Evolutionary conservation across 2,113 vertebrate genomes (phyloP).

Genomic region (Dipodomys ordii): DNA sequence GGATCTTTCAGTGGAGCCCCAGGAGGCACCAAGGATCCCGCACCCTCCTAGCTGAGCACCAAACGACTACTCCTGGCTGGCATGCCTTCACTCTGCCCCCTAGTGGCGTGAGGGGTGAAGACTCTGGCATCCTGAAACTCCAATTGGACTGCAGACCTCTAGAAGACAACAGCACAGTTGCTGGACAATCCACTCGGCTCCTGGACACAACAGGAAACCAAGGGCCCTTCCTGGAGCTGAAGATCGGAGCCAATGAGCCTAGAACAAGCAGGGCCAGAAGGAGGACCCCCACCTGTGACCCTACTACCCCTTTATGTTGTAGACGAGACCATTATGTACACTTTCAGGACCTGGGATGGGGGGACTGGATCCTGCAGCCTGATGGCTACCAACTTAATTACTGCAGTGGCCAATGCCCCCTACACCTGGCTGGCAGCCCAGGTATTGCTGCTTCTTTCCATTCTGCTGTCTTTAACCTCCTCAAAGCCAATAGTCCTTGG

Average conservation of each 20-base stretch:
- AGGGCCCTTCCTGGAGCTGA: constrained; percentile 90
- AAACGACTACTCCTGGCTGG: constrained; percentile 55
- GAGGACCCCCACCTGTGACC: constrained; percentile 86
- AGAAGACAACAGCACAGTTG: constrained; percentile 24
- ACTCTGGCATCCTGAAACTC: constrained; percentile 54
- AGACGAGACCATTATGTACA: constrained; percentile 92
- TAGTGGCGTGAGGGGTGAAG: constrained; percentile 52
- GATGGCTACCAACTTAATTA: constrained; percentile 95
- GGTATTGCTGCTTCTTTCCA: constrained; percentile 95
- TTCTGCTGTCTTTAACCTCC: constrained; percentile 91
- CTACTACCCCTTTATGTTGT: constrained; percentile 90
- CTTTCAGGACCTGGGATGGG: constrained; percentile 91
- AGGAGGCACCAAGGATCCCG: background rate
- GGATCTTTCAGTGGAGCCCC: constrained; percentile 30
- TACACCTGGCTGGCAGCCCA: constrained; percentile 91
- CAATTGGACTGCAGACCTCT: constrained; percentile 32
- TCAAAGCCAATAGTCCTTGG: constrained; percentile 92
- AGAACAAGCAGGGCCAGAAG: constrained; percentile 85
- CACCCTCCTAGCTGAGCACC: constrained; percentile 62
- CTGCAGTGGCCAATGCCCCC: constrained; percentile 93
- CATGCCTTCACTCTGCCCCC: constrained; percentile 76
- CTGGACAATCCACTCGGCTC: background rate
- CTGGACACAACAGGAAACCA: constrained; percentile 62
- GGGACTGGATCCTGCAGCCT: constrained; percentile 94
- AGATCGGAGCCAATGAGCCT: constrained; percentile 84